Conservation (phyloP, 92 coral and sea anemone species). For the Paramuricea clavata region DNA sequence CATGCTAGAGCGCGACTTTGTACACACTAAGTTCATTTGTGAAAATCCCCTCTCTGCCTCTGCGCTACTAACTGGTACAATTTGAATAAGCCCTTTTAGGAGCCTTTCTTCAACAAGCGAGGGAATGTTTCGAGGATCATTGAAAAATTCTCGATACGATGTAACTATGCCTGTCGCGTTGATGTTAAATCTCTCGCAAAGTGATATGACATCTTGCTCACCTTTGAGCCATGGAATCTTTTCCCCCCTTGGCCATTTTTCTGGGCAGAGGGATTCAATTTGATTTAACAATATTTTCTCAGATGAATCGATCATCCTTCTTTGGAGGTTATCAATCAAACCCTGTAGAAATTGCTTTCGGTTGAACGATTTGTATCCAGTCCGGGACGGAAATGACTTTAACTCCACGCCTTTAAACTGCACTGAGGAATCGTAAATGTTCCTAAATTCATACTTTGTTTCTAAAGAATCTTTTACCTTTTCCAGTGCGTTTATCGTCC, state of each 20-base stretch:
- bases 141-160: conserved; percentile 29
- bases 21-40: conserved; percentile 4
- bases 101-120: conserved; percentile 30
- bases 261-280: conserved; percentile 7
- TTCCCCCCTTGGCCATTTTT: conserved; percentile 35
- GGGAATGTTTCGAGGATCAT: conserved; percentile 33
- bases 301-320: conserved; percentile 20
- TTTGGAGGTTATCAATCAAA: conserved; percentile 32
- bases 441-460: conserved; percentile 2
- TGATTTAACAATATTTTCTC: conserved; percentile 7
- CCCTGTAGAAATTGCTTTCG: not conserved
- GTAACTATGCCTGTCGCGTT: conserved; percentile 22
- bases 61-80: conserved; percentile 3
- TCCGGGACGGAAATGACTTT: conserved; percentile 19
- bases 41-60: conserved; percentile 11
- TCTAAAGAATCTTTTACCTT: conserved; percentile 15
- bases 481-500: conserved; percentile 24
- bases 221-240: conserved; percentile 21
- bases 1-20: conserved; percentile 10
- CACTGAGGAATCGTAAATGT: conserved; percentile 7
- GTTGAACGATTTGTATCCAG: not conserved
- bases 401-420: conserved; percentile 24
- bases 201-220: conserved; percentile 7
- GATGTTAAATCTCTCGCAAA: conserved; percentile 29
- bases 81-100: not conserved